phyloP scores from a whole-genome alignment of 2,888 invertebrate genomes.

The Troides aeacus region DNA sequence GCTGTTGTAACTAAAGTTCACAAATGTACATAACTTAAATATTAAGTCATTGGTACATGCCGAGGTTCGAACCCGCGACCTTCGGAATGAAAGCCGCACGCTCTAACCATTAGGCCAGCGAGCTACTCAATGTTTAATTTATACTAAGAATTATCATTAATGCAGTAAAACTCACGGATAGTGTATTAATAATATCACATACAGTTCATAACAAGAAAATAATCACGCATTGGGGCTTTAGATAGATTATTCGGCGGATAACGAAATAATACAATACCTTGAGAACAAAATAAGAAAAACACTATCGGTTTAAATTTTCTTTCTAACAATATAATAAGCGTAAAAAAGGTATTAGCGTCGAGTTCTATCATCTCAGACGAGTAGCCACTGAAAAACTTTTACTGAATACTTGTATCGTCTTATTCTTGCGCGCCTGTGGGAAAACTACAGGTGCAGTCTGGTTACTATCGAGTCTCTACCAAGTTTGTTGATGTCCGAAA shows the following conservation, averaged over 20 bases:
- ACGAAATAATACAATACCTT: conserved; percentile 21
- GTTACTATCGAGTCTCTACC: conserved; percentile 37
- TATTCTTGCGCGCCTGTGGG: conserved; percentile 40
- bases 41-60: no score
- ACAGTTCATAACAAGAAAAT: conserved; percentile 15
- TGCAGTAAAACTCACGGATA: neutral
- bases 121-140: no score
- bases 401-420: conserved; percentile 34
- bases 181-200: conserved; percentile 17
- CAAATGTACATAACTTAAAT: no score
- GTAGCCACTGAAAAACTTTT: conserved; percentile 34
- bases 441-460: conserved; percentile 43
- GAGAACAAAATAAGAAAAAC: conserved; percentile 11
- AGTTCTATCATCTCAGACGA: conserved; percentile 35
- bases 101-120: no score
- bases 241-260: conserved; percentile 17
- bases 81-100: no score
- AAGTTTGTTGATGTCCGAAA: conserved; percentile 35
- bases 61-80: no score
- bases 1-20: no score
- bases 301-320: conserved; percentile 14
- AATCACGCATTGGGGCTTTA: conserved; percentile 23
- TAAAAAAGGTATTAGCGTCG: conserved; percentile 31
- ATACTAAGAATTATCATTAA: no score
- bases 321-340: conserved; percentile 25